Conservation (phyloP, 2,797 vertebrate species). For the Falco columbarius region DNA sequence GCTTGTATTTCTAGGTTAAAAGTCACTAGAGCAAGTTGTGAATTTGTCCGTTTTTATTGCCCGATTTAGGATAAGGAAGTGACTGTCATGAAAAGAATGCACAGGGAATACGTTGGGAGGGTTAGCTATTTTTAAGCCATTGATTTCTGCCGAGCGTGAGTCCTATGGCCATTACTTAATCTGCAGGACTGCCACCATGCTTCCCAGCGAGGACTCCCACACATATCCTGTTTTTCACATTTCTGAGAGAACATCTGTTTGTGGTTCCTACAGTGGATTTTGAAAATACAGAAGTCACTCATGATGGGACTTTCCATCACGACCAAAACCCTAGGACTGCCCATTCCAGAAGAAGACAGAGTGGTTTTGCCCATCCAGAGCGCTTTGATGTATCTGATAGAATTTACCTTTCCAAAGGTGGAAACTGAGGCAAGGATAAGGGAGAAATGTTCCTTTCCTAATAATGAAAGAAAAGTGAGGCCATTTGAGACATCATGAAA, state of each 20-base stretch:
- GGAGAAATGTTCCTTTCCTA: background rate
- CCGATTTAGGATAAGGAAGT: slow-evolving; percentile 31
- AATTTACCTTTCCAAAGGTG: background rate
- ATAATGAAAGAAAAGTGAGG: background rate
- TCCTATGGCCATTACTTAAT: background rate
- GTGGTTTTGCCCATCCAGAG: background rate
- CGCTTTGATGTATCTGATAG: background rate
- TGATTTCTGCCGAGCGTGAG: background rate
- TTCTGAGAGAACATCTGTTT: slow-evolving; percentile 56
- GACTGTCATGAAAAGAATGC: slow-evolving; percentile 49
- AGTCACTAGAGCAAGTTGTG: slow-evolving; percentile 33
- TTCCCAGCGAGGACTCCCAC: slow-evolving; percentile 55
- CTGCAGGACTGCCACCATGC: background rate
- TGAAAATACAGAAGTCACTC: background rate
- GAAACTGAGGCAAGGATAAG: background rate
- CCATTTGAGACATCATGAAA: background rate
- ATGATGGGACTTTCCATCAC: slow-evolving; percentile 9
- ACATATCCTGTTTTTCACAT: slow-evolving; percentile 63
- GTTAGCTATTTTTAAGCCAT: slow-evolving; percentile 29
- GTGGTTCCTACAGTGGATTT: background rate
- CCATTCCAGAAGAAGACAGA: background rate
- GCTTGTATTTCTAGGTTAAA: slow-evolving; percentile 21
- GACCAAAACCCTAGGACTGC: background rate
- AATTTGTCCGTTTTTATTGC: slow-evolving; percentile 10
- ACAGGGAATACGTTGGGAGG: background rate